Evolutionary conservation across 2,888 invertebrate species (phyloP).

Genomic region (Scaptomyza tumidula): DNA sequence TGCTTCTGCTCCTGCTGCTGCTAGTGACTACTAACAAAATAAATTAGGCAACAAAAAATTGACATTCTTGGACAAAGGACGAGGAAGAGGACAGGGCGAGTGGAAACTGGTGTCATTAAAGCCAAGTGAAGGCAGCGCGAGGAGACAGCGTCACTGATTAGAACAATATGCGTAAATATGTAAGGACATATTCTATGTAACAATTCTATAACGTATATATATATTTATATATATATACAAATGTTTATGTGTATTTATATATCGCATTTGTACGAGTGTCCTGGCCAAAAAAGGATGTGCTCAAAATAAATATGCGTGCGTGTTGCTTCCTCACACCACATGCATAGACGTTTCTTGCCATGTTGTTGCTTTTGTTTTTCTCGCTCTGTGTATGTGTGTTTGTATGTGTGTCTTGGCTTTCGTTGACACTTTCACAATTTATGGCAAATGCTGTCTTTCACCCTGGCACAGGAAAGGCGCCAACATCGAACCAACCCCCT

Average conservation of each 20-base stretch:
- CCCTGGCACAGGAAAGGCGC: conserved; percentile 71
- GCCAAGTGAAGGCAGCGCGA: conserved; percentile 49
- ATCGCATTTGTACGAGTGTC: conserved; percentile 55
- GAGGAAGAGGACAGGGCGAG: background rate
- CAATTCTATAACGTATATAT: conserved; percentile 9
- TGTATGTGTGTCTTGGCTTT: conserved; percentile 67
- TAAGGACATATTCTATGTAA: conserved; percentile 48
- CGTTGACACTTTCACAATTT: conserved; percentile 82
- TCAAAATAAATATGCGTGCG: conserved; percentile 79
- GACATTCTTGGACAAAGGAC: conserved; percentile 55
- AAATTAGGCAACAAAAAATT: conserved; percentile 76
- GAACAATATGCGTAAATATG: conserved; percentile 76
- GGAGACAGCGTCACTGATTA: conserved; percentile 66
- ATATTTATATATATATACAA: conserved; percentile 8
- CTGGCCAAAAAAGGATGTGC: conserved; percentile 69
- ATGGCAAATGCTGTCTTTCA: conserved; percentile 77
- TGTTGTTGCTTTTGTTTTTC: conserved; percentile 24
- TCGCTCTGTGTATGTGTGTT: conserved; percentile 27
- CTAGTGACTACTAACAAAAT: conserved; percentile 52
- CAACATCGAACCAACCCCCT: conserved; percentile 52
- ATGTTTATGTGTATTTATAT: conserved; percentile 59
- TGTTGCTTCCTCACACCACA: conserved; percentile 72
- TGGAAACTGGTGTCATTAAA: conserved; percentile 53
- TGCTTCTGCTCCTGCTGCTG: conserved; percentile 11
- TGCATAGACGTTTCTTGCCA: conserved; percentile 35